These are phyloP conservation scores for Syngnathus typhle DNA, from an alignment of 2,113 vertebrate genomes.

Conservation along the genomic window DNA sequence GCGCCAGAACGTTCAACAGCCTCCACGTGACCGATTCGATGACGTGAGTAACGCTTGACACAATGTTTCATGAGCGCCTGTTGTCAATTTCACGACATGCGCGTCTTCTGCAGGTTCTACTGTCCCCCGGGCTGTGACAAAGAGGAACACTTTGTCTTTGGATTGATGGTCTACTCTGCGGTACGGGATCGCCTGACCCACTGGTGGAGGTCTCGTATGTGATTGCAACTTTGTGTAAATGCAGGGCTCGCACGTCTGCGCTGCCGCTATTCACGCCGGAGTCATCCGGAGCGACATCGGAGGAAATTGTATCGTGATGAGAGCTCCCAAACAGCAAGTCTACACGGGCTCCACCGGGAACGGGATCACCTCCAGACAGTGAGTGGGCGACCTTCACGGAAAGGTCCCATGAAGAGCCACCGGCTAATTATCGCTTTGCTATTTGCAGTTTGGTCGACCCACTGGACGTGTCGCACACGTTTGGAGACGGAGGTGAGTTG, in stretches of 20 bases:
- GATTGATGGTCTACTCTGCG: conserved; percentile 62
- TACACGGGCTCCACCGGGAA: too few relatives aligned
- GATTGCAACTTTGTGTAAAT: background rate
- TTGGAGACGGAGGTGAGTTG: conserved; percentile 59
- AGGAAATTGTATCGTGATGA: conserved; percentile 71
- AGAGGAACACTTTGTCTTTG: conserved; percentile 63
- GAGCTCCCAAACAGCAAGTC: conserved; percentile 15
- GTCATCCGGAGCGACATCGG: conserved; percentile 51
- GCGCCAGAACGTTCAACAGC: too few relatives aligned
- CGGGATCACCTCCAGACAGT: too few relatives aligned
- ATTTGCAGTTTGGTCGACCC: too few relatives aligned
- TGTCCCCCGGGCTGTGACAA: background rate
- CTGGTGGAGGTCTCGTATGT: background rate
- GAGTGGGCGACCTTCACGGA: too few relatives aligned
- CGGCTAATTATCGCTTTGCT: too few relatives aligned
- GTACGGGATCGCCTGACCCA: conserved; percentile 36
- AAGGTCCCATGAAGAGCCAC: too few relatives aligned
- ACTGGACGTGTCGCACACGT: conserved; percentile 63
- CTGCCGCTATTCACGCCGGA: conserved; percentile 47
- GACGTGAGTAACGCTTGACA: conserved; percentile 7
- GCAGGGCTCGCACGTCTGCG: conserved; percentile 73
- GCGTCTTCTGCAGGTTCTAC: too few relatives aligned
- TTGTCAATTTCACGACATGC: too few relatives aligned
- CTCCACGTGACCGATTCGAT: too few relatives aligned
- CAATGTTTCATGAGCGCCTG: background rate